A percentile compares a stretch with the other conserved stretches of the same genome.
Conservation (phyloP, 2,113 vertebrate genomes). For the Thamnaconus septentrionalis region DNA sequence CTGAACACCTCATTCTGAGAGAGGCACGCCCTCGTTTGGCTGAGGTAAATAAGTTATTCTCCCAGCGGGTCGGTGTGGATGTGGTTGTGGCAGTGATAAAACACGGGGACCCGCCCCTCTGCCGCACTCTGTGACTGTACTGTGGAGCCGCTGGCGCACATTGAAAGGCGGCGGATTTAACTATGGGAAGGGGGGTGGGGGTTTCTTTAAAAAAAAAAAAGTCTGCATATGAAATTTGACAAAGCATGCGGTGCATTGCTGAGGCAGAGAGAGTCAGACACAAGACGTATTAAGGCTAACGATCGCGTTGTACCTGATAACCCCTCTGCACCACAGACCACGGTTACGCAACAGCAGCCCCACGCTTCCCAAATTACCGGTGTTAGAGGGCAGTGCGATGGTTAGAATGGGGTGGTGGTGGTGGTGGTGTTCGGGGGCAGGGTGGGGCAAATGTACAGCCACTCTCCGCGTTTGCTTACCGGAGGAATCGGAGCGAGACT, state of each 20-base stretch:
- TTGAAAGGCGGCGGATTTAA: slow-evolving; percentile 7
- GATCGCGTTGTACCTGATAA: slow-evolving; percentile 24
- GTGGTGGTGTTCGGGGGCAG: slow-evolving; percentile 43
- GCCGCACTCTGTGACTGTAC: slow-evolving; percentile 43
- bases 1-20: background rate
- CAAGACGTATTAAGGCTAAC: slow-evolving; percentile 3
- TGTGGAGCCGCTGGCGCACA: slow-evolving; percentile 27
- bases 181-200: slow-evolving; percentile 45
- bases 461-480: slow-evolving; percentile 88
- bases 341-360: slow-evolving; percentile 50
- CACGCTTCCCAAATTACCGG: slow-evolving; percentile 44
- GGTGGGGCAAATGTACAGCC: slow-evolving; percentile 38
- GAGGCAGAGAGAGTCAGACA: slow-evolving; percentile 1
- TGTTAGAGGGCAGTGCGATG: slow-evolving; percentile 31
- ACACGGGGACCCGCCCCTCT: slow-evolving; percentile 49
- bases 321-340: slow-evolving; percentile 41
- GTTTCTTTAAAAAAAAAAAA: slow-evolving; percentile 45
- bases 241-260: slow-evolving; percentile 31
- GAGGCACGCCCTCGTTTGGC: slow-evolving; percentile 25
- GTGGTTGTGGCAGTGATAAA: slow-evolving; percentile 48
- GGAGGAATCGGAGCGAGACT: slow-evolving; percentile 90
- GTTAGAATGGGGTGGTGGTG: slow-evolving; percentile 21
- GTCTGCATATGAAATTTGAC: background rate
- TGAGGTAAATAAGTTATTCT: slow-evolving; percentile 35
- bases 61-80: slow-evolving; percentile 25